Base-by-base conservation (phyloP, 2,797 vertebrate species). In the Choloepus didactylus region DNA sequence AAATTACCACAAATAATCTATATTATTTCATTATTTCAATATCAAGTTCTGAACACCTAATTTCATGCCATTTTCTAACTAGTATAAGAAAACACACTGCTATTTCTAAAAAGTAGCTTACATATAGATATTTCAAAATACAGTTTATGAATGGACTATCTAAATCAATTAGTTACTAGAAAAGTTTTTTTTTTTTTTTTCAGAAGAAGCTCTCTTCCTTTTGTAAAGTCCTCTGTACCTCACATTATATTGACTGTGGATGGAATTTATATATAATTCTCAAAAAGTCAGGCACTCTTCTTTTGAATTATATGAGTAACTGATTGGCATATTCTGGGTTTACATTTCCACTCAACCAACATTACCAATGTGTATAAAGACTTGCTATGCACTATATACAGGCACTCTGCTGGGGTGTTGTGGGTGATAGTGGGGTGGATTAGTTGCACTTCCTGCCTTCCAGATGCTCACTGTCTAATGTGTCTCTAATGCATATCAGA, bases 221-320 rank as follows among this genome's bases (percentile, higher is more conserved):
- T 92, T 59, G 9, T 51, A 12, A 91, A 44, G 27, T 59, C 12
- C 23, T 93, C 81, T 54, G 27, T 51, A 35, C 35, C 35, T 35
- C 35, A 35, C 35, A n/a, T 81, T 90, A 62, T 18, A 64, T 10
- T 44, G n/a, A 49, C 15, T 54, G 6, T 81, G 41, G 23, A 10
- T 66, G 29, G 41, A 31, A 69, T 41, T 87, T 76, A 67, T 59
- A 27, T 35, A 44, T 9, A 75, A 51, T 46, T 87, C 81, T 10
- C 56, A 79, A 88, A 93, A 83, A 8, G 4, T 2, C 18, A 83
- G 21, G 5, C 11, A 56, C 49, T 49, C 23, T 72, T 3, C 69
- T 64, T 88, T 69, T 83, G 73, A 84, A 44, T 84, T 91, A 73
- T 80, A 46, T 54, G n/a, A 93, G 19, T 82, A 81, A 59, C 29